Evolutionary conservation across 2,797 vertebrate genomes (phyloP).

Genomic region (Myotis myotis): DNA sequence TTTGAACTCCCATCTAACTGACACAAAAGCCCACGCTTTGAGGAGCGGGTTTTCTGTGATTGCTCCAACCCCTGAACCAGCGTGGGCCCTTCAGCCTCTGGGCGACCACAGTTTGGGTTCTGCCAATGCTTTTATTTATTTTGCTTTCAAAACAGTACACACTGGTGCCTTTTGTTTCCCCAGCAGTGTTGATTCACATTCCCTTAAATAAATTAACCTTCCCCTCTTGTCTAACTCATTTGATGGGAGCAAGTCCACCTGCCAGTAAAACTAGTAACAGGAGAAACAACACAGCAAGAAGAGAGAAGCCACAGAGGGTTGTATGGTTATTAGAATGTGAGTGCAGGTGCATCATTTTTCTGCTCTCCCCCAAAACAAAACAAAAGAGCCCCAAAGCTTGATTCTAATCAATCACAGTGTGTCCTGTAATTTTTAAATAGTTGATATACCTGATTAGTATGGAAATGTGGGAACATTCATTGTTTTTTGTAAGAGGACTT

Average conservation of each 20-base stretch:
- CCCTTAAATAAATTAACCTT: conserved; percentile 41
- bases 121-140: conserved; percentile 22
- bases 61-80: neutral
- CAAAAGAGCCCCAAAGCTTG: neutral
- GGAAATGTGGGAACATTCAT: neutral
- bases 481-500: conserved; percentile 21
- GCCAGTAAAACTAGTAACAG: conserved; percentile 37
- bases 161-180: conserved; percentile 51
- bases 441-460: neutral
- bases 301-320: neutral
- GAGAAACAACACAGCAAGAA: neutral
- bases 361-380: neutral
- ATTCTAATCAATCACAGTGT: neutral
- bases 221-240: conserved; percentile 33
- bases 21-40: neutral
- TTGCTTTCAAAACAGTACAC: neutral
- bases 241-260: neutral
- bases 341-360: neutral
- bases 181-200: neutral
- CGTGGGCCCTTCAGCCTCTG: neutral
- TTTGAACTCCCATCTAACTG: neutral
- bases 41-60: neutral
- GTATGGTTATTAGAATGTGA: neutral
- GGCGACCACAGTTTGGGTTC: neutral
- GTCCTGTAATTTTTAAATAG: neutral